Conservation (phyloP, 2,113 vertebrate genomes). For the Parus major region DNA sequence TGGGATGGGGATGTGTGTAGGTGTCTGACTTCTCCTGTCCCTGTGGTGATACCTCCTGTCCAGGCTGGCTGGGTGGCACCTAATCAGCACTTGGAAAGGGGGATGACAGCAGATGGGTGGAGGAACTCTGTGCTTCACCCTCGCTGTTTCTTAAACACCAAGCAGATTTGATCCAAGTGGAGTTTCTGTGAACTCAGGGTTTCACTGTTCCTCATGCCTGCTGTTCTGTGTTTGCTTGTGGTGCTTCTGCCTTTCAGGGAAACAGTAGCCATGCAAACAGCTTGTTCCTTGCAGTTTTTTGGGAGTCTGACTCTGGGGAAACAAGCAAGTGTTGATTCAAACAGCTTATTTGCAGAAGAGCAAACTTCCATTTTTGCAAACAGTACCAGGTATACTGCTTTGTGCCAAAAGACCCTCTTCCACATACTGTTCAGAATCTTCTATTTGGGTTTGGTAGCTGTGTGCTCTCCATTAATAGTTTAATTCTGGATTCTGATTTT, state of each 20-base stretch:
- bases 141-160: not conserved
- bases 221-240: not conserved
- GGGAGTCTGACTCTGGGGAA: not conserved
- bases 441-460: not conserved
- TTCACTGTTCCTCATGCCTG: not conserved
- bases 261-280: not conserved
- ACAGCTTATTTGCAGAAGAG: not conserved
- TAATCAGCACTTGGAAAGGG: not conserved
- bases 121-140: not conserved
- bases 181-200: accelerated
- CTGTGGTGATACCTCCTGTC: not conserved
- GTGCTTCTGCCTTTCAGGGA: not conserved
- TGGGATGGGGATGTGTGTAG: not conserved
- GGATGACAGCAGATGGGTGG: not conserved
- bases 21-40: not conserved
- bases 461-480: not conserved
- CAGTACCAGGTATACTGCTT: not conserved
- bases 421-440: not conserved
- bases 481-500: not conserved
- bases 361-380: not conserved
- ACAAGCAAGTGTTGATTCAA: not conserved
- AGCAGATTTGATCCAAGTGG: not conserved
- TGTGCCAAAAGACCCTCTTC: not conserved
- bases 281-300: not conserved
- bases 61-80: not conserved